Evolutionary conservation across 2,888 invertebrate species (phyloP), one percentile per base, ranked within the genome.

Genomic region (Dastarcus helophoroides): DNA sequence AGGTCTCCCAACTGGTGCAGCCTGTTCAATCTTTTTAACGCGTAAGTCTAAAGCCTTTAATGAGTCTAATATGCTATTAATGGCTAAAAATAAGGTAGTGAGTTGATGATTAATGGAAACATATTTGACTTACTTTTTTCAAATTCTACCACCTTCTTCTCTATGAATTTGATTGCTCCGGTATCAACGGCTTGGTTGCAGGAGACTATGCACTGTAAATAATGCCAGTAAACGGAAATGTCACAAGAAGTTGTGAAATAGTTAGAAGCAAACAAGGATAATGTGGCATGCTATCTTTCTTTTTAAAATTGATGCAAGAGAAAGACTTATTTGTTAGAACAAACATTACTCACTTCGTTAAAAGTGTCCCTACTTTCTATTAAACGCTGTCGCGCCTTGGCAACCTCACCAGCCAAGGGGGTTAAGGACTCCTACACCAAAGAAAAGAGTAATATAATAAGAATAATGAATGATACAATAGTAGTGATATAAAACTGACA

Each of bases 301-400:
- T n/a, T n/a, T n/a, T n/a, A n/a, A n/a, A n/a, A n/a, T n/a, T n/a
- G n/a, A n/a, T n/a, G n/a, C n/a, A n/a, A n/a, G n/a, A n/a, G n/a
- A n/a, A n/a, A n/a, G n/a, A n/a, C n/a, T n/a, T n/a, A n/a, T n/a
- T n/a, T n/a, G n/a, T 17, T 17, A 17, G 6, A 17, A 6, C 6
- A 5, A 23, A 9, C 10, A 6, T 37, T 56, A 73, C 71, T 74
- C 68, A 79, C 78, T 69, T 73, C 73, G 64, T 75, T 73, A 58
- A 77, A 67, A 52, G 73, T 75, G 54, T 71, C 73, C 67, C 76
- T 59, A 53, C 56, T 54, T 46, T 58, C 52, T 45, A 54, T 82
- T 67, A 86, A 79, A 64, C 83, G 80, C 65, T 83, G 79, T 57
- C 84, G 76, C 60, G 83, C 83, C 69, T 81, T 85, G 56, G 82